A percentile compares a stretch with the other conserved stretches of the same genome.
Conservation (phyloP, 53 echinoderm and acorn worm species). For the Antedon mediterranea region DNA sequence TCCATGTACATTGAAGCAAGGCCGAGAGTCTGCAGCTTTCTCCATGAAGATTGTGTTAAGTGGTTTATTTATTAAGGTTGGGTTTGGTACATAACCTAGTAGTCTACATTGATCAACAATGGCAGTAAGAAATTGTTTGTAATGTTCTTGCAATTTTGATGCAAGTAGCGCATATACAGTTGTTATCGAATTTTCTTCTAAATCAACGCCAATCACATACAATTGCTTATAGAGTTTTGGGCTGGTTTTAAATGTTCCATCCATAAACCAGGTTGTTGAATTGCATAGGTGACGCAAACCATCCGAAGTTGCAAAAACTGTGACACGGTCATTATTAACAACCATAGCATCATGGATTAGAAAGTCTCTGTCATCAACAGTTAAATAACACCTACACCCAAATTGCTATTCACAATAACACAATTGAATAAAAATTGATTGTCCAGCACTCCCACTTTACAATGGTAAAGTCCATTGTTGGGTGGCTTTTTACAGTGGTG, state of each 20-base stretch:
- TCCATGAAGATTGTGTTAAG: not conserved
- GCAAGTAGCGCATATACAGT: not conserved
- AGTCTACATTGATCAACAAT: not conserved
- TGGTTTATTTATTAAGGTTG: not conserved
- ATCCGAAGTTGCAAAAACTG: not conserved
- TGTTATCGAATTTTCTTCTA: not conserved
- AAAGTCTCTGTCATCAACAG: not conserved
- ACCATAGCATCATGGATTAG: not conserved
- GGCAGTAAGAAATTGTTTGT: not conserved
- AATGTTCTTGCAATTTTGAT: not conserved
- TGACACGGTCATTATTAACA: not conserved
- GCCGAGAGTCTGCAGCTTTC: not conserved
- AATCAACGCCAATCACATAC: not conserved
- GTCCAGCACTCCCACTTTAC: no score
- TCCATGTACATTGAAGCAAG: not conserved
- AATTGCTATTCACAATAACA: no score
- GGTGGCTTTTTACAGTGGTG: no score
- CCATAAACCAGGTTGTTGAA: not conserved
- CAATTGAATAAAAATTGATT: no score
- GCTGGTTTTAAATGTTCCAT: constrained; percentile 5
- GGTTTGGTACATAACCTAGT: not conserved
- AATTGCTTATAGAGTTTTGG: not conserved
- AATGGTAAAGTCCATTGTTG: no score
- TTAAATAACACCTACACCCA: no score
- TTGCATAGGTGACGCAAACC: not conserved